Base-by-base conservation (phyloP, 2,888 invertebrate species). In the Plebejus argus region DNA sequence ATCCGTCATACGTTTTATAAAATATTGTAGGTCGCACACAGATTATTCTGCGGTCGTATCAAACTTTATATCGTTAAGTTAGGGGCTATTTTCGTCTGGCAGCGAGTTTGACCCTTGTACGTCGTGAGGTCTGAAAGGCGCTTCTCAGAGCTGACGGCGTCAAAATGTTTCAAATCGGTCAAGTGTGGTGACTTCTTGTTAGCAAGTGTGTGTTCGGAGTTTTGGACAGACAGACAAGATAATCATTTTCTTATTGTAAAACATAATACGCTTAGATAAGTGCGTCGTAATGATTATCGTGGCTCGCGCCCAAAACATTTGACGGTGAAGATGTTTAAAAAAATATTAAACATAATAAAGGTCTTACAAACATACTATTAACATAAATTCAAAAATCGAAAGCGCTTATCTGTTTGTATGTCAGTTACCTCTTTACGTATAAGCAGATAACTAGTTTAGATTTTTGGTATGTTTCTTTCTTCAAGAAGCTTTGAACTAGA, bases 151-250 rank as follows among this genome's bases (percentile, higher is more conserved):
- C 85, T 86, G 91, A 88, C 90, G 88, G 87, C 89, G 90, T 93
- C 91, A 89, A 89, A 91, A 90, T 87, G 88, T 84, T 89, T 89
- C 84, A 87, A 86, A 84, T 84, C 90, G 89, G 89, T 90, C 91
- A 90, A 90, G 90, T 91, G 90, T 86, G 88, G 90, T 87, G 89
- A 90, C 89, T 90, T 82, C 91, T 92, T 89, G 91, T 92, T 92
- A 91, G 87, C 87, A 85, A 86, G 88, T 90, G 84, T 87, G 86
- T 87, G 85, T 85, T 81, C 85, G 71, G 28, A 28, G 1, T 28
- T 28, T 28, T 2, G 28, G 83, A 87, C 85, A 89, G 90, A 91
- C 89, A 89, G 90, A 91, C 90, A 90, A 88, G 91, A 91, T 92
- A 91, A 90, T 80, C 77, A 78, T 79, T 49, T 49, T 70, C 76